Base-by-base conservation (phyloP, 2,888 invertebrate genomes). In the Laspeyria flexula region DNA sequence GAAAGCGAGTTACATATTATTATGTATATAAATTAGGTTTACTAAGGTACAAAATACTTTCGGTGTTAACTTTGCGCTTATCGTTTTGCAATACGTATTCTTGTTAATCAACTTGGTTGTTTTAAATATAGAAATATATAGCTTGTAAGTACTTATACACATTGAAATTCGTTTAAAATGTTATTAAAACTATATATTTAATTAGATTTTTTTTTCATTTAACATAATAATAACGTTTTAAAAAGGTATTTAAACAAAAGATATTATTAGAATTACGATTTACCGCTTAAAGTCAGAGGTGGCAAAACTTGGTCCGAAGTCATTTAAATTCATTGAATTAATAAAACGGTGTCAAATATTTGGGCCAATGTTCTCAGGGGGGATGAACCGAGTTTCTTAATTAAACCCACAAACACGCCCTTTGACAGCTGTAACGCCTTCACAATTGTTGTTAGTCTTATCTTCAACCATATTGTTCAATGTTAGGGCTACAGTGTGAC, bases 371-470 rank as follows among this genome's bases (percentile, higher is more conserved):
- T 58, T 49, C 46, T 56, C 43, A 30, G 45, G 56, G 65, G 75
- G 81, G 79, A 80, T 81, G 80, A 80, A 79, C 71, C 60, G 62
- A 66, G 71, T 75, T 78, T 81, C 79, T 81, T 86, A 85, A 86
- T 87, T 85, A 86, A 85, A 85, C 75, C 74, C 73, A 61, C 73
- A 68, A 76, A 73, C 77, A 75, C 79, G 75, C 79, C 75, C 79
- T 74, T 72, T 85, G 86, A 86, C 85, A 86, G 80, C 63, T 73
- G 79, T 78, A 76, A 82, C 82, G 76, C 78, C 81, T 79, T 77
- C 62, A 79, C 78, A 79, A 82, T 84, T 71, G 84, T 77, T 79
- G 76, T 75, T 71, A 60, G 59, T 71, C 72, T 79, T 86, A 86
- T 86, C 83, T 75, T 45, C 60, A 56, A 63, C 59, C 64, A 69